phyloP scores from a whole-genome alignment of 1,140 invertebrate species.

The Lethrus apterus region DNA sequence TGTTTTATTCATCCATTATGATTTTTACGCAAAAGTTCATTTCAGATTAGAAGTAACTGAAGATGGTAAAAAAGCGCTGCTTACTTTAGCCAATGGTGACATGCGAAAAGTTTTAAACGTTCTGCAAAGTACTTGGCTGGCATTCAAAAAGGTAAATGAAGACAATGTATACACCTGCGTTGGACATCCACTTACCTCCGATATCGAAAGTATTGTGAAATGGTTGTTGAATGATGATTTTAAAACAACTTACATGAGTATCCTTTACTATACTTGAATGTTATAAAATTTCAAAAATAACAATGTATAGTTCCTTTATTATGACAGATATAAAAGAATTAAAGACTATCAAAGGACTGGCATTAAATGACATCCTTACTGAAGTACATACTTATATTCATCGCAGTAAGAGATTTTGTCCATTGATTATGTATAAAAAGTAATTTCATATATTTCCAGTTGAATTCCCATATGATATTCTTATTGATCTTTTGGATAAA shows the following conservation, averaged over 20 bases:
- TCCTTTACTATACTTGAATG: constrained; percentile 11
- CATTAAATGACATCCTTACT: constrained; percentile 82
- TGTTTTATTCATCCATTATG: constrained; percentile 19
- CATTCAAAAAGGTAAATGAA: constrained; percentile 80
- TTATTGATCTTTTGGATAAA: constrained; percentile 69
- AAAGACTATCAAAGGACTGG: constrained; percentile 81
- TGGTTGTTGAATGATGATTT: constrained; percentile 87
- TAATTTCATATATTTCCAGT: constrained; percentile 59
- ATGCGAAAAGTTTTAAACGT: constrained; percentile 98
- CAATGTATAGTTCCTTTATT: constrained; percentile 4
- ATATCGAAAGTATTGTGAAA: constrained; percentile 84
- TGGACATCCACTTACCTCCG: constrained; percentile 84
- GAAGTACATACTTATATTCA: constrained; percentile 81
- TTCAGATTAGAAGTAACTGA: constrained; percentile 76
- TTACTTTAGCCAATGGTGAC: constrained; percentile 90
- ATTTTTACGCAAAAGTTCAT: constrained; percentile 15
- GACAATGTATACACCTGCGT: constrained; percentile 94
- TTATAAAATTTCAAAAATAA: constrained; percentile 1
- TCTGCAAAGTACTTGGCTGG: constrained; percentile 75
- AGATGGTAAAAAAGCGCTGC: constrained; percentile 84
- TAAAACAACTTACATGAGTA: constrained; percentile 74
- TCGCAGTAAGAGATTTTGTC: constrained; percentile 59
- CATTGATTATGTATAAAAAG: background rate
- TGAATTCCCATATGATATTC: constrained; percentile 67
- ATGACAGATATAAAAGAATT: constrained; percentile 70